These are phyloP conservation scores for Manacus vitellinus DNA, from an alignment of 2,113 vertebrate genomes.

Conservation along the genomic window DNA sequence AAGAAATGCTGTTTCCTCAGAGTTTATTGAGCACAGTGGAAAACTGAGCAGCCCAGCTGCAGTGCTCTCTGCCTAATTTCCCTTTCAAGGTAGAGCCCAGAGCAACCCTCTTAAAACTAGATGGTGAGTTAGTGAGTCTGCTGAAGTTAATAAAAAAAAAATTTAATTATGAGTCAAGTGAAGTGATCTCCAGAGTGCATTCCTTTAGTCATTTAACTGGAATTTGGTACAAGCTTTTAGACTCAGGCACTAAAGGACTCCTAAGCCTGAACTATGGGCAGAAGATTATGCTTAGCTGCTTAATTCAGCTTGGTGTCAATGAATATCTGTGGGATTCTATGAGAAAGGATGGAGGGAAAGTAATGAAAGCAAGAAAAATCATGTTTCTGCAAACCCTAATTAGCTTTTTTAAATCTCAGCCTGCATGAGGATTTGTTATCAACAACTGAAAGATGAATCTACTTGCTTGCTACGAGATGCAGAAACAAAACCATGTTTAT, in stretches of 20 bases:
- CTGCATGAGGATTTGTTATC: not conserved
- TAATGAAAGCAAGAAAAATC: not conserved
- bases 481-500: not conserved
- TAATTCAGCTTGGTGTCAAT: not conserved
- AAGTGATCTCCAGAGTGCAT: not conserved
- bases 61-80: not conserved
- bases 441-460: not conserved
- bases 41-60: not conserved
- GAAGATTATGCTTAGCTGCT: not conserved
- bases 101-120: not conserved
- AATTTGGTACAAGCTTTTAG: not conserved
- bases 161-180: not conserved
- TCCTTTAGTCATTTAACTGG: not conserved
- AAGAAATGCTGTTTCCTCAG: not conserved
- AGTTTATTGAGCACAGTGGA: fast-evolving
- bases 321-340: not conserved
- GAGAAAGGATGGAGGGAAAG: not conserved
- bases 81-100: not conserved
- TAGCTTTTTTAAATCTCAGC: not conserved
- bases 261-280: not conserved
- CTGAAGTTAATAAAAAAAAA: not conserved
- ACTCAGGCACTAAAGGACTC: not conserved
- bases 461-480: not conserved
- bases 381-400: not conserved
- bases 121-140: not conserved